Base-by-base conservation (phyloP, 2,888 invertebrate species). In the Hesperia comma region DNA sequence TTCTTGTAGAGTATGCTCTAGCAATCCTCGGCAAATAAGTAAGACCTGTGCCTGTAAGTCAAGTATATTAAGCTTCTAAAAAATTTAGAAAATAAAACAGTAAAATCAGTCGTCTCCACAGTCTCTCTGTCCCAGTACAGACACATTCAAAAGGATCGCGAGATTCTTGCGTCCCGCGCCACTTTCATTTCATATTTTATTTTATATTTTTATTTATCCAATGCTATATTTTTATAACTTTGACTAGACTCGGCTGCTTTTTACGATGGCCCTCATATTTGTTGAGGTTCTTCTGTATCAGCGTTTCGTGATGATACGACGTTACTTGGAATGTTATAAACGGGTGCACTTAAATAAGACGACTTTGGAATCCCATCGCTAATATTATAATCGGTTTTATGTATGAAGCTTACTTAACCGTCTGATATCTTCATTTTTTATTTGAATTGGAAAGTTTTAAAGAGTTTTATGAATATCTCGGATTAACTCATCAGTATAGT, bases 181-280 rank as follows among this genome's bases (percentile, higher is more conserved):
- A 90, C 91, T 91, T 90, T 88, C 88, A 87, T 88, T 87, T 86
- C 89, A 89, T 91, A 88, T 90, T 88, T 90, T 88, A 88, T 90
- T 89, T 88, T 88, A 90, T 90, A 89, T 87, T 91, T 88, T 90
- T 90, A 90, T 90, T 90, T 90, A 85, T 87, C 82, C 83, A 75
- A 81, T 83, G 84, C 61, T 61, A 46, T 90, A 89, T 90, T 90
- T 90, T 90, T 89, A 90, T 85, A 87, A 82, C 81, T 76, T 74
- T 80, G 85, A 79, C 88, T 85, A 89, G 88, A 87, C 85, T 79
- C 75, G 78, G 75, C 74, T 75, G 74, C 74, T 86, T 88, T 86
- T 87, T 86, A 87, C 83, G 80, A 76, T 79, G 78, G 78, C 79
- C 74, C 77, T 61, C 55, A 40, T 55, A 61, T 46, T 58, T 43